Conservation (phyloP, 2,797 vertebrate genomes). For the Naso thynnoides region DNA sequence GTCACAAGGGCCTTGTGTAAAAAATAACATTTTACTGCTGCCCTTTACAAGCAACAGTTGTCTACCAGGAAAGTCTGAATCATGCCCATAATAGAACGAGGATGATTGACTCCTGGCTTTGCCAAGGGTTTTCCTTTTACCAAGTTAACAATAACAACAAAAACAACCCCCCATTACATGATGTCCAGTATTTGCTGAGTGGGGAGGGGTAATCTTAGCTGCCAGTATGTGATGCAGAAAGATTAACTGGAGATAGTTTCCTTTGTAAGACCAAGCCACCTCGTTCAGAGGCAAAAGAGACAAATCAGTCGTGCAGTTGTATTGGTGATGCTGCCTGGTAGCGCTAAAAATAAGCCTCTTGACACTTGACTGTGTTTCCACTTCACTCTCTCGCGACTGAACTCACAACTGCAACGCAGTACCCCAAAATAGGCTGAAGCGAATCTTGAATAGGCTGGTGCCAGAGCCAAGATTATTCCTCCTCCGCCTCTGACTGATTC, state of each 20-base stretch:
- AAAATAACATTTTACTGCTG: conserved; percentile 41
- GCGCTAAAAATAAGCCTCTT: conserved; percentile 85
- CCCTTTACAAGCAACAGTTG: conserved; percentile 65
- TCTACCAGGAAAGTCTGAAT: conserved; percentile 73
- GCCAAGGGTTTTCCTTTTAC: conserved; percentile 62
- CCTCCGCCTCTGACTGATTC: conserved; percentile 76
- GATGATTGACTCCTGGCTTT: conserved; percentile 72
- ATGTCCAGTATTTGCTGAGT: conserved; percentile 58
- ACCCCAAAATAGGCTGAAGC: conserved; percentile 81
- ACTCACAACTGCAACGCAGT: conserved; percentile 75
- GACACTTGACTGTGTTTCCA: conserved; percentile 89
- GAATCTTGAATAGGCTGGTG: conserved; percentile 73
- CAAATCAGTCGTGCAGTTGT: conserved; percentile 76
- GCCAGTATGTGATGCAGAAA: conserved; percentile 62
- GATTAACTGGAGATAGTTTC: conserved; percentile 78
- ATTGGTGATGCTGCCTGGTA: conserved; percentile 79
- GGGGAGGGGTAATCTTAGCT: conserved; percentile 62
- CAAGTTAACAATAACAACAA: conserved; percentile 63
- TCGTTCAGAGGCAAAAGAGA: conserved; percentile 65
- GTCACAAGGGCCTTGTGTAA: conserved; percentile 22
- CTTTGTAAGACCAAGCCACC: conserved; percentile 53
- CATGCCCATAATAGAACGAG: conserved; percentile 65
- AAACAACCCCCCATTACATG: conserved; percentile 42
- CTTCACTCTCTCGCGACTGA: conserved; percentile 79
- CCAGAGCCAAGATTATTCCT: conserved; percentile 74